Evolutionary conservation across 2,797 vertebrate genomes (phyloP), one percentile per base, ranked within the genome.

Genomic region (Macropus fuliginosus): DNA sequence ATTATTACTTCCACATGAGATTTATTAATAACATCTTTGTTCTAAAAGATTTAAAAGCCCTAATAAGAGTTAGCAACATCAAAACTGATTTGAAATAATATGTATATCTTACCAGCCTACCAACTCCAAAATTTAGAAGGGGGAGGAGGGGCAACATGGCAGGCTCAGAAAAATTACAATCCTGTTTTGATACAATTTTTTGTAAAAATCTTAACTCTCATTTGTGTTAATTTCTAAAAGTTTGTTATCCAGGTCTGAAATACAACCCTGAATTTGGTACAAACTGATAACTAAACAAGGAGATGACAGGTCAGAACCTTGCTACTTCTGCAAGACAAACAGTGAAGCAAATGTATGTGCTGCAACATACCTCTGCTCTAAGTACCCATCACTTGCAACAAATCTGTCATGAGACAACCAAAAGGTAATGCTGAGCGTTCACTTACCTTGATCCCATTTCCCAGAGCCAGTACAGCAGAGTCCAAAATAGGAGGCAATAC

Each of bases 1-100:
- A 94, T 28, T 54, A 87, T 55, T 4, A 21, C 62, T 96, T 91
- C 94, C 24, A 97, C 92, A 56, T 46, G 28, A 27, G 21, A 87
- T 87, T 50, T 93, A 91, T 10, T 91, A 62, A 59, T n/a, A 55
- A 92, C 62, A 56, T 50, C n/a, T 90, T 62, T 92, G 13, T 93
- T 56, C 52, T 24, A 93, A 21, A 28, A 91, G 54, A 91, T 31
- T 90, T 54, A 93, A 34, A 56, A 95, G 0, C 34, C n/a, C 8
- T 54, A 92, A 29, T 40, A 54, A 74, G 16, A 50, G 16, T 1
- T 57, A 87, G 91, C 62, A 94, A 94, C 1, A 16, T 50, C 91
- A 91, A 3, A 9, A 92, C 3, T 56, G 91, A 92, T 24, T 94
- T 87, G 74, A 50, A 50, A 50, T 87, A 16, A 66, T 74, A 87